Conservation (phyloP, 2,797 vertebrate species). For the Sylvilagus floridanus region DNA sequence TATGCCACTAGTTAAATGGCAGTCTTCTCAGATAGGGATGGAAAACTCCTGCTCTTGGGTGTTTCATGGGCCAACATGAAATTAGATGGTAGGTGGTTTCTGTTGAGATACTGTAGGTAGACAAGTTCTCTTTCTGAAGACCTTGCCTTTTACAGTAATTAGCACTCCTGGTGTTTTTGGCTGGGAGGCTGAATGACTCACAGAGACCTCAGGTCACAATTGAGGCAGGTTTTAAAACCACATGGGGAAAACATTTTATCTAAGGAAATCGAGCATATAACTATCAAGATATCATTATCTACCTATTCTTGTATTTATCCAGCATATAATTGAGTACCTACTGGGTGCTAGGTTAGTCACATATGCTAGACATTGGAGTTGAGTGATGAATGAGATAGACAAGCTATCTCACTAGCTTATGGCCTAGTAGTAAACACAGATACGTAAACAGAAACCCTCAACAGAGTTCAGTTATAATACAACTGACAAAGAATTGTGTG, state of each 20-base stretch:
- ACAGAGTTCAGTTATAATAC: not conserved
- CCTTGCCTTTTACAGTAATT: conserved; percentile 74
- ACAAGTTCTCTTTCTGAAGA: conserved; percentile 71
- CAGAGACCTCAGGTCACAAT: conserved; percentile 47
- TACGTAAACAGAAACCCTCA: conserved; percentile 17
- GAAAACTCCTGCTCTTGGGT: conserved; percentile 70
- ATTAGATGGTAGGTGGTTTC: conserved; percentile 73
- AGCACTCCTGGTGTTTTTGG: conserved; percentile 72
- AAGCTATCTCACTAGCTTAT: not conserved
- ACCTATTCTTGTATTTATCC: not conserved
- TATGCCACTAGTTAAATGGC: not conserved
- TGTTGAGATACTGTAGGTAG: conserved; percentile 74
- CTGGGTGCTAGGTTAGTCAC: not conserved
- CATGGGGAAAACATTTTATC: conserved; percentile 75
- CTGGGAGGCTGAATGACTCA: conserved; percentile 77
- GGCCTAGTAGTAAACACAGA: not conserved
- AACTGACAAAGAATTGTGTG: not conserved
- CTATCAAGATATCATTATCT: not conserved
- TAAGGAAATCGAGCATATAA: conserved; percentile 35
- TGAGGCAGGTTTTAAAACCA: conserved; percentile 72
- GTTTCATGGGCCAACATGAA: conserved; percentile 60
- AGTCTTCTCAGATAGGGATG: conserved; percentile 19
- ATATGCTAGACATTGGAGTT: too few relatives aligned
- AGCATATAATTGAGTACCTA: not conserved
- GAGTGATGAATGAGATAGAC: not conserved